phyloP scores from a whole-genome alignment of 2,888 invertebrate species.

The Caenorhabditis sp. region DNA sequence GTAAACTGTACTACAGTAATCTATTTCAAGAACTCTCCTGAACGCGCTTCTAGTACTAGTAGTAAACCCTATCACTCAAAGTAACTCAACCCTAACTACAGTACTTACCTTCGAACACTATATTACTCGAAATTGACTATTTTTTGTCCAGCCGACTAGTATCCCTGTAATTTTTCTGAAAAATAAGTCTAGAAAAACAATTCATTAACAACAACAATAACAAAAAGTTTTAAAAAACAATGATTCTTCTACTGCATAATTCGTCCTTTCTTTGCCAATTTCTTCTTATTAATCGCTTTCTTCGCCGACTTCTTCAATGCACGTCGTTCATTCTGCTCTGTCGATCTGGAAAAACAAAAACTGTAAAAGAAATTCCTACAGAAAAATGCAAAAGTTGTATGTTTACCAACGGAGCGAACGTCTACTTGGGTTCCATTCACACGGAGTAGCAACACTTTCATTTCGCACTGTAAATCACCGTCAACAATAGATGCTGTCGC shows the following conservation, averaged over 20 bases:
- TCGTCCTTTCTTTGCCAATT: conserved; percentile 28
- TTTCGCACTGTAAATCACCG: conserved; percentile 1
- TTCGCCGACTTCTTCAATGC: conserved; percentile 49
- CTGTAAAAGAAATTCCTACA: conserved; percentile 9
- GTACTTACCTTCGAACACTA: no score
- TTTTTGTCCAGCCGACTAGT: no score
- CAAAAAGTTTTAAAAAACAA: conserved; percentile 6
- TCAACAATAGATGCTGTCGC: neutral
- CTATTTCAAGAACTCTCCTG: no score
- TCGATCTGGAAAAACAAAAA: conserved; percentile 14
- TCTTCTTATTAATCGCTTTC: conserved; percentile 48
- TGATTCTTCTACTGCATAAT: conserved; percentile 37
- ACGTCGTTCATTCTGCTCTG: conserved; percentile 45
- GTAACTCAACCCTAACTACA: no score
- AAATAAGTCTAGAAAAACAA: no score
- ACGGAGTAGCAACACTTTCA: neutral
- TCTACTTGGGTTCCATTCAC: neutral
- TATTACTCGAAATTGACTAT: no score
- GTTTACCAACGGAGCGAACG: conserved; percentile 1
- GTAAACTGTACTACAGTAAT: no score
- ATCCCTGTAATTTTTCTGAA: no score
- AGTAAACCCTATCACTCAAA: no score
- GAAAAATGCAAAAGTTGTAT: conserved; percentile 5
- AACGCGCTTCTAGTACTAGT: no score
- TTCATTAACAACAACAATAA: conserved; percentile 13